Base-by-base conservation (phyloP, 2,888 invertebrate genomes). In the Syrista parreyssii region DNA sequence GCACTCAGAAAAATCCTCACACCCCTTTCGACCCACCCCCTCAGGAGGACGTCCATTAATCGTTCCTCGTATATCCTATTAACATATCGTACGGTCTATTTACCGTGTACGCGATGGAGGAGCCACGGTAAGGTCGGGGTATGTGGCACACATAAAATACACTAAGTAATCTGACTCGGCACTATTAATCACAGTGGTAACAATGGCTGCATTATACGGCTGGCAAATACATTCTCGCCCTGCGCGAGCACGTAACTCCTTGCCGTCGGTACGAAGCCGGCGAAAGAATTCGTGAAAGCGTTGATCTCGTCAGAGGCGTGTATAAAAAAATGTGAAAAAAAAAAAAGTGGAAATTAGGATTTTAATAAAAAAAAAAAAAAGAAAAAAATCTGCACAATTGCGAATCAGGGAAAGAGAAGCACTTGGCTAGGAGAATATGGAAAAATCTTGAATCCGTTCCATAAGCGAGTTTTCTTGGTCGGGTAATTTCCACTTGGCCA, bases 401-500 rank as follows among this genome's bases (percentile, higher is more conserved):
- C 30, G 23, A 31, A 35, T 32, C 15, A 23, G 12, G 31, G 15
- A 34, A 68, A 31, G 31, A 71, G 68, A 15, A 68, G 73, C 68
- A 74, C 35, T 55, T 40, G 68, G n/a, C 12, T 30, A 55, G n/a
- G 69, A 69, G n/a, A 77, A 68, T 74, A 68, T 71, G 33, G 75
- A 77, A 80, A 82, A 85, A 87, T 87, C 86, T 86, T 86, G 77
- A 84, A 86, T 86, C 85, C 79, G 81, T 82, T 81, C 81, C 80
- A 81, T 79, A 83, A 86, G 82, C 83, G 83, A 79, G 83, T 86
- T 85, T 83, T 55, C 55, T 82, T 86, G 84, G 84, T 83, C 82
- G 79, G 79, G 82, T 84, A 87, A 86, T 85, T 86, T 87, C 85
- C 84, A 85, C 86, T 84, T 82, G 87, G 85, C 78, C 86, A 85